Evolutionary conservation across 2,888 invertebrate species (phyloP), one percentile per base, ranked within the genome.

Genomic region (Operophtera brumata): DNA sequence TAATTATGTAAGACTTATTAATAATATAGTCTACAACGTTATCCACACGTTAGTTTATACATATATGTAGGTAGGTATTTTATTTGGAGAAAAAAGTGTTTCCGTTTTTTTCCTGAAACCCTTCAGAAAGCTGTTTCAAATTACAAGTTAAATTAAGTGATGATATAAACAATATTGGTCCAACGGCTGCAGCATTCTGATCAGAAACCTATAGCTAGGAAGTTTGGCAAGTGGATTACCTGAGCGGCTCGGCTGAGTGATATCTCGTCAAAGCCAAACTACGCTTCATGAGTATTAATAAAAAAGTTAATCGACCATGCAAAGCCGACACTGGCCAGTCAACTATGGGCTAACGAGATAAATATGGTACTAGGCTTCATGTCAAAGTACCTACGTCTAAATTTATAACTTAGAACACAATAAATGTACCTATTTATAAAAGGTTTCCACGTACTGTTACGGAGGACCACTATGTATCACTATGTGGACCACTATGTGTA

Each of bases 281-380:
- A 64, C 62, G 47, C 58, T 63, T 67, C 66, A 62, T 75, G 71
- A 74, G 61, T 81, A 84, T 83, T 83, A 84, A 84, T 84, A 84
- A 84, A 84, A 83, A 82, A 84, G 82, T 81, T 84, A 82, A 84
- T 84, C 81, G 67, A 57, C 69, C 73, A 77, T 77, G 70, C 65
- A 71, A 71, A 73, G 74, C 72, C 63, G 61, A 51, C 42, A 52
- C 57, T 60, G 58, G 45, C 61, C 61, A 57, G 42, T 54, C 58
- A 51, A 47, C 44, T 44, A 51, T 54, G 20, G 26, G 52, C 47
- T 45, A 26, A 26, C 56, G 48, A 51, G 44, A 51, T 40, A 47
- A 42, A 42, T 57, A 47, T 39, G 13, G 30, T 40, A 35, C 45
- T 28, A 13, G 34, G 28, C 39, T 44, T 44, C 44, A 47, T 25